Evolutionary conservation across 2,113 vertebrate genomes (phyloP).

Genomic region (Junco hyemalis): DNA sequence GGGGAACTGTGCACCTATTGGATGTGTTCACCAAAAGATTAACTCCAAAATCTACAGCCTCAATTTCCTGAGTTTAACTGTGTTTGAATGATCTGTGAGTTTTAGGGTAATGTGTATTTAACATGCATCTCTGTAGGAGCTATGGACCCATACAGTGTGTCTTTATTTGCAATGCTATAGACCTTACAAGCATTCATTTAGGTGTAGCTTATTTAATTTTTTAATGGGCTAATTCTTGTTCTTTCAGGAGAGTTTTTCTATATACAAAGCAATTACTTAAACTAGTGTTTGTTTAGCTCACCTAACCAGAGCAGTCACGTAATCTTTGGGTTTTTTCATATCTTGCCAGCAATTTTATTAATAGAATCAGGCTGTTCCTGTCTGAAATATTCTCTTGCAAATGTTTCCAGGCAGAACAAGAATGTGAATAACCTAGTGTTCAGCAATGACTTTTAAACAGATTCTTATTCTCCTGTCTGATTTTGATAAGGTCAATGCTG

Average conservation of each 20-base stretch:
- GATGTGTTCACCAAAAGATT: background rate
- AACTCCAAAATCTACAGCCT: background rate
- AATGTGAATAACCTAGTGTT: slow-evolving; percentile 62
- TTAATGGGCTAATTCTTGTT: slow-evolving; percentile 7
- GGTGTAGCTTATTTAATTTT: slow-evolving; percentile 16
- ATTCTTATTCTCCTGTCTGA: background rate
- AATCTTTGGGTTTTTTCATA: slow-evolving; percentile 68
- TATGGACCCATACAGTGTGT: background rate
- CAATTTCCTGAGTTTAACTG: background rate
- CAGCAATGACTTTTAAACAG: slow-evolving; percentile 2
- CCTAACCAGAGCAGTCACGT: slow-evolving; percentile 41
- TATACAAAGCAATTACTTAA: slow-evolving; percentile 61
- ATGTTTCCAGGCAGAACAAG: slow-evolving; percentile 58
- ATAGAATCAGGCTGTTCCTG: slow-evolving; percentile 41
- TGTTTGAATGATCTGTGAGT: slow-evolving; percentile 1
- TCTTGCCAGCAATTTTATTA: slow-evolving; percentile 68
- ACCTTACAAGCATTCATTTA: background rate
- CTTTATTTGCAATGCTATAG: background rate
- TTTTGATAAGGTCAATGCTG: slow-evolving; percentile 20
- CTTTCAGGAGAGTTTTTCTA: slow-evolving; percentile 23
- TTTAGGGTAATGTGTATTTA: background rate
- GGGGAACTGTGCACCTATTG: background rate
- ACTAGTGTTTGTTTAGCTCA: slow-evolving; percentile 59
- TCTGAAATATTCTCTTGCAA: slow-evolving; percentile 65
- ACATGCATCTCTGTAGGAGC: background rate